A percentile compares a stretch with the other conserved stretches of the same genome.
phyloP scores from a whole-genome alignment of 2,113 vertebrate species.

The Larimichthys polyactis region DNA sequence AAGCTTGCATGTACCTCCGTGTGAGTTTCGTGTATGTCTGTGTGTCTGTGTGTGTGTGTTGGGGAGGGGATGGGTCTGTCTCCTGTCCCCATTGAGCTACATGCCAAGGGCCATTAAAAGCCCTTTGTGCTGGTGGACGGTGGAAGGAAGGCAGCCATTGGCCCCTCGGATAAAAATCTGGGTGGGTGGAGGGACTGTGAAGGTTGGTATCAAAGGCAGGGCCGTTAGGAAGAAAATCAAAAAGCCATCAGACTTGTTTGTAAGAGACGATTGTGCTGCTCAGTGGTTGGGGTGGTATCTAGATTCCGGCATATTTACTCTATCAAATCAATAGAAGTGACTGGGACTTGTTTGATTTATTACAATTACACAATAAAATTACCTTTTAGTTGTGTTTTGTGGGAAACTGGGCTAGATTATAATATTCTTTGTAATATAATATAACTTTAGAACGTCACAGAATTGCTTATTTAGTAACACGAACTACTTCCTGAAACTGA shows the following conservation, averaged over 20 bases:
- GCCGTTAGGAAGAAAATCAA: constrained; percentile 75
- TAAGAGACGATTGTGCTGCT: constrained; percentile 63
- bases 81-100: constrained; percentile 65
- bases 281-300: constrained; percentile 40
- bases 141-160: constrained; percentile 74
- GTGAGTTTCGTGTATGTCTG: constrained; percentile 27
- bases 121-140: constrained; percentile 79
- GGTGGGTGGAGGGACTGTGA: constrained; percentile 68
- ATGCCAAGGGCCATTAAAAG: constrained; percentile 77
- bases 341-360: neutral
- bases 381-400: neutral
- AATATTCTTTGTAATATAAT: too few relatives aligned
- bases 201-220: constrained; percentile 77
- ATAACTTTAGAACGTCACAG: neutral
- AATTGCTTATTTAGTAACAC: neutral
- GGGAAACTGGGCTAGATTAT: neutral
- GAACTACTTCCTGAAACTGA: neutral
- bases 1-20: constrained; percentile 6
- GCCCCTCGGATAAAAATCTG: constrained; percentile 68
- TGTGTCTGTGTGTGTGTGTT: constrained; percentile 19
- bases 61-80: constrained; percentile 48
- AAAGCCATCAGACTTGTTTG: constrained; percentile 82
- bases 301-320: constrained; percentile 8
- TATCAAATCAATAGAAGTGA: constrained; percentile 14
- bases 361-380: neutral